Base-by-base conservation (phyloP, 2,888 invertebrate species). In the Plemyria rubiginata region DNA sequence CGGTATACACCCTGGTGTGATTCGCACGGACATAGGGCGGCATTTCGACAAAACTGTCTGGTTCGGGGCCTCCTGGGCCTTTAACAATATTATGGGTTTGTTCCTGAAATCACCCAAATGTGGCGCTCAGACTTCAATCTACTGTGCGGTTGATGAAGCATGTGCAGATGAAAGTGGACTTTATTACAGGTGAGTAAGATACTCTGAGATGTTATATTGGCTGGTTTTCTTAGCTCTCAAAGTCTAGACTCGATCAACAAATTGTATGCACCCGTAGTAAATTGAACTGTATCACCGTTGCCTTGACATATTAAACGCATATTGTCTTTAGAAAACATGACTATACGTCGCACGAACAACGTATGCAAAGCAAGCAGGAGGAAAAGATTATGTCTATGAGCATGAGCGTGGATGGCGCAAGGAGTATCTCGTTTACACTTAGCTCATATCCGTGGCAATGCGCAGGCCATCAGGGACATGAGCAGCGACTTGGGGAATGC, bases 121-220 rank as follows among this genome's bases (percentile, higher is more conserved):
- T 78, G 96, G 96, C 11, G 96, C 96, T 0, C 96, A 96, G 85
- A 96, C 96, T 0, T 93, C 94, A 0, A 90, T 97, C 60, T 94
- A 96, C 79, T 96, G 96, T 76, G 94, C 95, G 0, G 87, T 96
- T 0, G 94, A 95, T 64, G 95, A 95, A 60, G 87, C 93, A 13
- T 94, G 94, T 64, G 93, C 84, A 0, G 79, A 90, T 0, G 92
- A 95, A 79, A 94, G 91, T 54, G 95, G 94, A 40, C 80, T 93
- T 29, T 94, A 94, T 80, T 94, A 94, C 73, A 81, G 84, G 94
- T 94, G 6, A 59, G 43, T 13, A 54, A 8, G 28, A 22, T 41
- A 8, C n/a, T n/a, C 4, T 85, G 12, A 12, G 22, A 22, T 28
- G 11, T 46, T 9, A 15, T 45, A 16, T 45, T 16, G 45, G 45